phyloP scores from a whole-genome alignment of 2,797 vertebrate species.

The Cirrhinus molitorella region DNA sequence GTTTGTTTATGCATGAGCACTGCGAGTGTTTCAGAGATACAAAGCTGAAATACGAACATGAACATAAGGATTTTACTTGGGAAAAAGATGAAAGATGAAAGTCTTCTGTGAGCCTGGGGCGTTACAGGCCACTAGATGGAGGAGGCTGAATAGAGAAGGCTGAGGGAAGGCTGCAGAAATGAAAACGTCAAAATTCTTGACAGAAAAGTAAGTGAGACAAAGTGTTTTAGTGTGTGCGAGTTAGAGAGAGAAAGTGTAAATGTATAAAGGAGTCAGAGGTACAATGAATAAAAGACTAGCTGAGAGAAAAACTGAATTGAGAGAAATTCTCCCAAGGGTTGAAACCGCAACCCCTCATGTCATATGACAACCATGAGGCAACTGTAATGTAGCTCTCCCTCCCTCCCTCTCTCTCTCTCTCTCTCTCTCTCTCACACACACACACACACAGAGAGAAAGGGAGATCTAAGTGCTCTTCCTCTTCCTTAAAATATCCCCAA shows the following conservation, averaged over 20 bases:
- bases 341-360: background rate
- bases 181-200: constrained; percentile 49
- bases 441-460: background rate
- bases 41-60: background rate
- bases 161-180: constrained; percentile 22
- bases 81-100: constrained; percentile 9
- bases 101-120: constrained; percentile 14
- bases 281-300: constrained; percentile 25
- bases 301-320: constrained; percentile 22
- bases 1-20: constrained; percentile 16
- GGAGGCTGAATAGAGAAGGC: background rate
- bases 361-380: constrained; percentile 26
- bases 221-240: constrained; percentile 23
- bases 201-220: constrained; percentile 41
- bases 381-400: background rate
- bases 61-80: constrained; percentile 15
- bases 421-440: background rate
- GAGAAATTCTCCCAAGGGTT: constrained; percentile 18
- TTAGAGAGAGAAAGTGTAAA: constrained; percentile 14
- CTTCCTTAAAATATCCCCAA: constrained; percentile 4
- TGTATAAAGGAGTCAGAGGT: constrained; percentile 37
- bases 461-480: background rate
- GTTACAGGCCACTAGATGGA: constrained; percentile 27
- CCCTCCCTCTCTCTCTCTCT: too few relatives aligned
- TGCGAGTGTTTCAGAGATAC: background rate